A percentile compares a stretch with the other conserved stretches of the same genome.
These are phyloP conservation scores for Phlogophora meticulosa DNA, from an alignment of 2,888 invertebrate species.

Conservation along the genomic window DNA sequence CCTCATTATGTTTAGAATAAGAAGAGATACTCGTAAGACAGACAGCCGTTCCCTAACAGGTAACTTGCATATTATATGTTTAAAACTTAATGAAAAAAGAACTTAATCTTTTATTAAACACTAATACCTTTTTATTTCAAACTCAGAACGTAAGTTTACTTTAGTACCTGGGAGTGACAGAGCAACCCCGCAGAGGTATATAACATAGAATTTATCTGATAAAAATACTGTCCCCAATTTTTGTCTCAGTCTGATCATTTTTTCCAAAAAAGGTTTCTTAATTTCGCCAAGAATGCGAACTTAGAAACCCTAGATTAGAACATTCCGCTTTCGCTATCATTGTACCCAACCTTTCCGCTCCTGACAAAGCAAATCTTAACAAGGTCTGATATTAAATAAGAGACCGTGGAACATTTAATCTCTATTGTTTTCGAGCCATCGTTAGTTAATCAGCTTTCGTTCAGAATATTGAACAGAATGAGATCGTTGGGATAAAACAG, in stretches of 20 bases:
- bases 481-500: constrained; percentile 60
- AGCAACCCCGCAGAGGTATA: not conserved
- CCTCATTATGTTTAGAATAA: too few relatives aligned
- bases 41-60: too few relatives aligned
- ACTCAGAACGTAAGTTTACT: too few relatives aligned
- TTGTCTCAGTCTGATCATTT: not conserved
- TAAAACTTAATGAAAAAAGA: too few relatives aligned
- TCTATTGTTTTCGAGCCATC: constrained; percentile 60
- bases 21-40: too few relatives aligned
- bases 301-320: constrained; percentile 46
- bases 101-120: too few relatives aligned
- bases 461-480: constrained; percentile 58
- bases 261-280: constrained; percentile 21
- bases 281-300: constrained; percentile 28
- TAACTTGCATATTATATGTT: too few relatives aligned
- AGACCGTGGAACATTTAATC: constrained; percentile 44
- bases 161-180: constrained; percentile 7
- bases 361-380: constrained; percentile 54
- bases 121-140: too few relatives aligned
- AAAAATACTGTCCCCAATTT: not conserved
- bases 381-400: constrained; percentile 51
- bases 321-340: constrained; percentile 25
- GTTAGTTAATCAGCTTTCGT: constrained; percentile 63
- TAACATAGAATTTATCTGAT: constrained; percentile 1
- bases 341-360: constrained; percentile 23